phyloP scores from a whole-genome alignment of 2,113 vertebrate genomes.

The Leptodactylus fuscus region DNA sequence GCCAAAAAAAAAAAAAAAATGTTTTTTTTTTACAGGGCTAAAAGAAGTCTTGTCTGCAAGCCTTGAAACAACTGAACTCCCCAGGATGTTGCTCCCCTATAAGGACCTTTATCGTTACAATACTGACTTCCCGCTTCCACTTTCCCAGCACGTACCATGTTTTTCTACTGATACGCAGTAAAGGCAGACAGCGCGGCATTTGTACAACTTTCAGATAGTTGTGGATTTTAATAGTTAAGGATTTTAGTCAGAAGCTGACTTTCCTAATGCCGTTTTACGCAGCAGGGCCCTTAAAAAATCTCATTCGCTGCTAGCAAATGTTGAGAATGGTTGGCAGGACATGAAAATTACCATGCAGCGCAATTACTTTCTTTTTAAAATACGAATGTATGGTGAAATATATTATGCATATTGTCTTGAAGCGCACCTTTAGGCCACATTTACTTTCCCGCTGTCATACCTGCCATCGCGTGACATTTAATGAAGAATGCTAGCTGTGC shows the following conservation, averaged over 20 bases:
- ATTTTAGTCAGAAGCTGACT: constrained; percentile 43
- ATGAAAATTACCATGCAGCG: constrained; percentile 57
- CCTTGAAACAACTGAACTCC: neutral
- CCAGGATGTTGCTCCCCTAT: neutral
- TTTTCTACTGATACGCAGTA: constrained; percentile 14
- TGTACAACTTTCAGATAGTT: constrained; percentile 43
- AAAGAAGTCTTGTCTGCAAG: neutral
- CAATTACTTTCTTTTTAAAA: constrained; percentile 59
- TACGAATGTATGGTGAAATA: constrained; percentile 56
- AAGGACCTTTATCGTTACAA: constrained; percentile 10
- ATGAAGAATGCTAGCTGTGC: constrained; percentile 52
- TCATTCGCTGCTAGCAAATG: constrained; percentile 38
- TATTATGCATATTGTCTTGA: constrained; percentile 61
- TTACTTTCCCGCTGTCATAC: constrained; percentile 57
- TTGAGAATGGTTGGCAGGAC: constrained; percentile 57
- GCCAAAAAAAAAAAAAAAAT: too few species aligned
- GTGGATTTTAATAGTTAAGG: constrained; percentile 56
- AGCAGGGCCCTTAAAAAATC: constrained; percentile 54
- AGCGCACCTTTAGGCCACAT: constrained; percentile 60
- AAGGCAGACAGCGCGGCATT: constrained; percentile 12
- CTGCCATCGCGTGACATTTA: constrained; percentile 58
- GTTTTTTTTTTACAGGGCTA: too few species aligned
- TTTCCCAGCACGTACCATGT: neutral
- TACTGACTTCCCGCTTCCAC: neutral
- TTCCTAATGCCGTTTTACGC: constrained; percentile 30